A percentile compares a stretch with the other conserved stretches of the same genome.
These are phyloP conservation scores for Bufo bufo DNA, from an alignment of 2,113 vertebrate genomes.

Conservation along the genomic window DNA sequence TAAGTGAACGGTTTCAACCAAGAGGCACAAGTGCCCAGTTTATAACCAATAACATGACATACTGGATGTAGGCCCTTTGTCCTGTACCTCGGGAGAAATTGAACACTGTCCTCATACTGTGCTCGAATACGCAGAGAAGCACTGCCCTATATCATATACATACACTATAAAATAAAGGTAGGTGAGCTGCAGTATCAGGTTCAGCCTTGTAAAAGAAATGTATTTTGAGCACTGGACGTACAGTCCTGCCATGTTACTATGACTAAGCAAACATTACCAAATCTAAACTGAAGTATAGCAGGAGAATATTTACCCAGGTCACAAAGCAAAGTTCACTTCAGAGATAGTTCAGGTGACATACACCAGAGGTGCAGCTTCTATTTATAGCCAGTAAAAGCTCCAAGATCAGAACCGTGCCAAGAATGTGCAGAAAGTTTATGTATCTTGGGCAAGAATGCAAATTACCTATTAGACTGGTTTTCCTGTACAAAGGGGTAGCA, in stretches of 20 bases:
- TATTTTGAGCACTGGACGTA: background rate
- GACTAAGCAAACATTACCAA: conserved; percentile 42
- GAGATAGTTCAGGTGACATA: conserved; percentile 8
- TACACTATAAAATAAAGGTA: too few relatives aligned
- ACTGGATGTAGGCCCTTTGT: too few relatives aligned
- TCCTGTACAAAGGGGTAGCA: conserved; percentile 98
- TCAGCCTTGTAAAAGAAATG: too few relatives aligned
- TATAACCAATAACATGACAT: too few relatives aligned
- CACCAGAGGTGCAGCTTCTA: background rate
- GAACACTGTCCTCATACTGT: too few relatives aligned
- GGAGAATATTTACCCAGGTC: conserved; percentile 24
- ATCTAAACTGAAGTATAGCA: conserved; percentile 41
- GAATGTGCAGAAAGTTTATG: background rate
- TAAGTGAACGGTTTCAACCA: too few relatives aligned
- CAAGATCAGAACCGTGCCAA: background rate
- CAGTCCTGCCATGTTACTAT: conserved; percentile 21
- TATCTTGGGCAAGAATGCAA: background rate
- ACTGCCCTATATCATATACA: too few relatives aligned
- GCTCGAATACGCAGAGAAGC: too few relatives aligned
- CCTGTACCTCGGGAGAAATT: too few relatives aligned
- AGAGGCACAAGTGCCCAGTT: too few relatives aligned
- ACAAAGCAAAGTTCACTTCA: conserved; percentile 37
- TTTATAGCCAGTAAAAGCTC: background rate
- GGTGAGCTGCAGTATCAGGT: too few relatives aligned
- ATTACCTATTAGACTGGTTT: conserved; percentile 94